Conservation (phyloP, 2,113 vertebrate species). For the Hippocampus guttulatus region DNA sequence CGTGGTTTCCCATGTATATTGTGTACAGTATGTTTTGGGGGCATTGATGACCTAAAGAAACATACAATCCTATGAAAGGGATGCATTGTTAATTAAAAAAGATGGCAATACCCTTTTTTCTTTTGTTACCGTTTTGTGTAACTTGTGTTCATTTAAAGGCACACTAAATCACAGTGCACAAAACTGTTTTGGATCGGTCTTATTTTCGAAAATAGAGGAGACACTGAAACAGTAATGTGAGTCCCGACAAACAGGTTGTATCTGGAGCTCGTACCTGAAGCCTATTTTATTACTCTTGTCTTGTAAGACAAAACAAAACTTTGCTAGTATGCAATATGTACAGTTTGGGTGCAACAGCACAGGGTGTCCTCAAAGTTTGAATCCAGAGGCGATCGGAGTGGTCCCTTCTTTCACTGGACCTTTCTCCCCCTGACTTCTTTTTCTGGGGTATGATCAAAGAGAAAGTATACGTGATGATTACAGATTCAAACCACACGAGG, state of each 20-base stretch:
- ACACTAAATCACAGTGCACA: neutral
- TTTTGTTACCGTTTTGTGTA: neutral
- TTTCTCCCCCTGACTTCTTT: too few relatives aligned
- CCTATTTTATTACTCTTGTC: neutral
- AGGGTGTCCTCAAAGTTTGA: too few relatives aligned
- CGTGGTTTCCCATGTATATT: slow-evolving; percentile 86
- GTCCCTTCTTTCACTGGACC: too few relatives aligned
- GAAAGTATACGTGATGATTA: too few relatives aligned
- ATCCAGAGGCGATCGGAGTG: too few relatives aligned
- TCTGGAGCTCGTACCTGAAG: neutral
- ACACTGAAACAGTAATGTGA: neutral
- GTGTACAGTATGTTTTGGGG: slow-evolving; percentile 91
- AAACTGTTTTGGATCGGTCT: neutral
- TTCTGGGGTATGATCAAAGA: too few relatives aligned
- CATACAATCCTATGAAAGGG: slow-evolving; percentile 92
- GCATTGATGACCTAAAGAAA: slow-evolving; percentile 90
- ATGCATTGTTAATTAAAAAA: slow-evolving; percentile 93
- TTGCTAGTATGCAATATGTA: neutral
- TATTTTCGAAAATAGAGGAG: neutral
- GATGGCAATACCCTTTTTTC: slow-evolving; percentile 45
- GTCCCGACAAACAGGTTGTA: neutral
- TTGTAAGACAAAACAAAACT: neutral
- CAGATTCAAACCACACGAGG: too few relatives aligned
- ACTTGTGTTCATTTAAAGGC: neutral
- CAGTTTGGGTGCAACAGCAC: neutral